Evolutionary conservation across 2,888 invertebrate genomes (phyloP), one percentile per base, ranked within the genome.

Genomic region (Mystacides longicornis): DNA sequence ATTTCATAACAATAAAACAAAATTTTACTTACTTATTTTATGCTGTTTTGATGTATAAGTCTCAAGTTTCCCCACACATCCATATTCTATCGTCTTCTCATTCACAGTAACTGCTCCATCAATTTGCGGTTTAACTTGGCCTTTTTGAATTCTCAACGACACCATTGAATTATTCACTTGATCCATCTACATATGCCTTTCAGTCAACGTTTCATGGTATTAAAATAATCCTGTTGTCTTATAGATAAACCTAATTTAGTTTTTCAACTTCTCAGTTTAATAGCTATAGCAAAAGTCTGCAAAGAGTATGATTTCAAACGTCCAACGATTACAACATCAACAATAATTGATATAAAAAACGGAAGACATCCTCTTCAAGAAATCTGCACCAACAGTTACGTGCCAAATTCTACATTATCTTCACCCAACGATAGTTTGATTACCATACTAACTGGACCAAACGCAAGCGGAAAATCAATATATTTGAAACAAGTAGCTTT

Each of bases 381-480:
- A 62, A 66, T 82, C 23, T 80, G 81, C 21, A 76, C 80, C 37
- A 74, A 80, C 53, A 77, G 76, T 60, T 89, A 86, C 67, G 86
- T 93, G 2, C 79, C 89, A 0, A 93, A 93, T 68, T 82, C 87
- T 65, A 78, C 81, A 5, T 67, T 71, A 56, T 86, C 86, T 53
- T 81, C 82, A 4, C 68, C 69, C 0, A 67, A 71, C 1, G 71
- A 74, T 5, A 80, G 80, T 16, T 70, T 74, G 11, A 79, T 94
- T 21, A 89, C 88, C 67, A 80, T 96, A 49, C 72, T 95, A 4
- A 92, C 91, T 0, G 95, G 94, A 1, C 91, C 95, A 0, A 96
- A 95, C 70, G 85, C 90, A 1, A 89, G 91, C 65, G 96, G 96
- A 2, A 97, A 96, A 71, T 94, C 91, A 58, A 83, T 94, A 23